Conservation (phyloP, 2,797 vertebrate genomes). For the Characodon lateralis region DNA sequence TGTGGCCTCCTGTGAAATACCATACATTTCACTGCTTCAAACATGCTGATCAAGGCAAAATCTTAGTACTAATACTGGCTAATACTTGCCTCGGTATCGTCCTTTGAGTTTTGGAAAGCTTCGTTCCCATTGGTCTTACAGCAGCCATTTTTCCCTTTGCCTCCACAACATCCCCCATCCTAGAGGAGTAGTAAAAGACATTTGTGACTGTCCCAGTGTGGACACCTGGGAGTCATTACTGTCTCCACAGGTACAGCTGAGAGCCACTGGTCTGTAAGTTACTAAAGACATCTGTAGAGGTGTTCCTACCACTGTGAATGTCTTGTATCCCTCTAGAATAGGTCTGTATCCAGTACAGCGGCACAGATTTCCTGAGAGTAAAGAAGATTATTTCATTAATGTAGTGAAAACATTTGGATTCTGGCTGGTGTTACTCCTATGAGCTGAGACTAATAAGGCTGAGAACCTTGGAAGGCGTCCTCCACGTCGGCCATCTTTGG, state of each 20-base stretch:
- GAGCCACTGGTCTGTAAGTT: no score
- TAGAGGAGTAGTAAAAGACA: conserved; percentile 40
- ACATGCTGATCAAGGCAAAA: background rate
- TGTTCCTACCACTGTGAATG: conserved; percentile 85
- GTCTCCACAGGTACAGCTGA: no score
- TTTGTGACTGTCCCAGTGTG: no score
- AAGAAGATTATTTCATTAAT: background rate
- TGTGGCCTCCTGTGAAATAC: conserved; percentile 22
- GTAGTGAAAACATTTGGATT: background rate
- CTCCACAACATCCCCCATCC: conserved; percentile 84
- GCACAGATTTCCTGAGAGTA: conserved; percentile 87
- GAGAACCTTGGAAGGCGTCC: conserved; percentile 91
- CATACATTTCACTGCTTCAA: background rate
- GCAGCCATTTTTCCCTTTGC: conserved; percentile 77
- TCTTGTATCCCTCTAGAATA: conserved; percentile 89
- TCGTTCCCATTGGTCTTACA: conserved; percentile 72
- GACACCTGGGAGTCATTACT: no score
- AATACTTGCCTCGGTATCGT: background rate
- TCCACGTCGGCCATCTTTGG: conserved; percentile 87
- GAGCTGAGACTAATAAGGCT: no score
- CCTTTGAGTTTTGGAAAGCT: conserved; percentile 6
- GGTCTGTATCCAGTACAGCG: conserved; percentile 92
- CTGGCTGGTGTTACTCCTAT: no score
- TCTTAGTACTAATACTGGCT: no score
- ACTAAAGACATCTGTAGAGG: background rate